Evolutionary conservation across 2,888 invertebrate species (phyloP).

Genomic region (Tryphoninae sp.): DNA sequence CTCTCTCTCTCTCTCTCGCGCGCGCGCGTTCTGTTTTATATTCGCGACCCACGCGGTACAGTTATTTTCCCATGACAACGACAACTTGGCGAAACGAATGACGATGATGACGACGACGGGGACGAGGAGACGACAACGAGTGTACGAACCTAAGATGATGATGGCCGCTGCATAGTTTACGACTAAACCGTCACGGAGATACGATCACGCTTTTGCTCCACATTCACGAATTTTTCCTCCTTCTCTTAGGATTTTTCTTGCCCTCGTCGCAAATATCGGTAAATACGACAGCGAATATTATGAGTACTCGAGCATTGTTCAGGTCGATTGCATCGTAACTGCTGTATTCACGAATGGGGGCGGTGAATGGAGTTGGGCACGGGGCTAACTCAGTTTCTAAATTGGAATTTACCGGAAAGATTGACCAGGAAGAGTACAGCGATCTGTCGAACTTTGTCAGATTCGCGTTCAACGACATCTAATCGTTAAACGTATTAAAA

Average conservation of each 20-base stretch:
- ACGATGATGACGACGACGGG: constrained; percentile 33
- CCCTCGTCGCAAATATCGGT: constrained; percentile 18
- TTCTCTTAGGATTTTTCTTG: neutral
- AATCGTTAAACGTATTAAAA: no score
- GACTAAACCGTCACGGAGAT: constrained; percentile 59
- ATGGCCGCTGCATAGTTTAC: constrained; percentile 55
- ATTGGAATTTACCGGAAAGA: no score
- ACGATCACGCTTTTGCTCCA: constrained; percentile 62
- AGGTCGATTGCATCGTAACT: constrained; percentile 20
- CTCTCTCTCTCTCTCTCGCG: constrained; percentile 14
- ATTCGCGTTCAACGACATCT: no score
- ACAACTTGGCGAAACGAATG: constrained; percentile 60
- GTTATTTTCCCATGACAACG: constrained; percentile 63
- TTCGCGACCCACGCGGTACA: constrained; percentile 48
- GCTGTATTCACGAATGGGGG: neutral
- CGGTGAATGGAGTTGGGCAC: no score
- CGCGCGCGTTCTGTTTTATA: constrained; percentile 46
- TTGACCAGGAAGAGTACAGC: no score
- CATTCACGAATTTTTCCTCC: constrained; percentile 29
- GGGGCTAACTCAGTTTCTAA: no score
- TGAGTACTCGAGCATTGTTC: constrained; percentile 29
- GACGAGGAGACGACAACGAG: constrained; percentile 12
- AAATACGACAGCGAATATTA: constrained; percentile 24
- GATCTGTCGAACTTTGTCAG: no score
- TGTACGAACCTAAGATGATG: constrained; percentile 45